These are phyloP conservation scores for Marmota flaviventris DNA, from an alignment of 2,113 vertebrate genomes.

Conservation along the genomic window DNA sequence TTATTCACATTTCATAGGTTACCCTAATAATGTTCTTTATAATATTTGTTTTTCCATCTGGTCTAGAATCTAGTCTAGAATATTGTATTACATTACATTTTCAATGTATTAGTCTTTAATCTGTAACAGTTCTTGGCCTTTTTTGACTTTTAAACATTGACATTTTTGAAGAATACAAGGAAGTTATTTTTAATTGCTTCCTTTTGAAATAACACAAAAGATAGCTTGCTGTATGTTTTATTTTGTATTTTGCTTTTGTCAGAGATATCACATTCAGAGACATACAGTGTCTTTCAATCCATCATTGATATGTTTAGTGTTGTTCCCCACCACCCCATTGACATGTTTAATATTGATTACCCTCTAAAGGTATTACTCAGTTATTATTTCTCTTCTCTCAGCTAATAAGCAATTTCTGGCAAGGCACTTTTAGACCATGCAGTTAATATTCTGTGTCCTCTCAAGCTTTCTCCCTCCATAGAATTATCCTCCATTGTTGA, in stretches of 20 bases:
- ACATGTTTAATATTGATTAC: not conserved
- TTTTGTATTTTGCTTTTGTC: not conserved
- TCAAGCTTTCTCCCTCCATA: not conserved
- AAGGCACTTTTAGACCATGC: not conserved
- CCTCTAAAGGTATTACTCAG: not conserved
- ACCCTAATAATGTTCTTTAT: not conserved
- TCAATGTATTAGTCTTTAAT: slow-evolving; percentile 47
- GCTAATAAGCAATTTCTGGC: not conserved
- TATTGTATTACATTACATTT: slow-evolving; percentile 21
- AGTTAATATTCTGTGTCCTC: not conserved
- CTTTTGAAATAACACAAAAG: not conserved
- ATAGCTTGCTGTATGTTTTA: not conserved
- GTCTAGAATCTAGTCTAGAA: not conserved
- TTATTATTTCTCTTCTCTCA: not conserved
- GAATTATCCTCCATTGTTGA: not conserved
- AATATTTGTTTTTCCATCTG: not conserved
- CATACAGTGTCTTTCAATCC: not conserved
- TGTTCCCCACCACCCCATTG: not conserved
- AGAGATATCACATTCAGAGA: not conserved
- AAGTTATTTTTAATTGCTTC: not conserved
- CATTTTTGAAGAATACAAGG: not conserved
- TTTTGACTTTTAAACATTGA: not conserved
- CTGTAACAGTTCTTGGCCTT: not conserved
- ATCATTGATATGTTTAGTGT: too few species aligned
- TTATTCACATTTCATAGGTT: slow-evolving; percentile 1